These are phyloP conservation scores for Gnatocerus cornutus DNA, from an alignment of 2,888 invertebrate genomes.

Conservation along the genomic window DNA sequence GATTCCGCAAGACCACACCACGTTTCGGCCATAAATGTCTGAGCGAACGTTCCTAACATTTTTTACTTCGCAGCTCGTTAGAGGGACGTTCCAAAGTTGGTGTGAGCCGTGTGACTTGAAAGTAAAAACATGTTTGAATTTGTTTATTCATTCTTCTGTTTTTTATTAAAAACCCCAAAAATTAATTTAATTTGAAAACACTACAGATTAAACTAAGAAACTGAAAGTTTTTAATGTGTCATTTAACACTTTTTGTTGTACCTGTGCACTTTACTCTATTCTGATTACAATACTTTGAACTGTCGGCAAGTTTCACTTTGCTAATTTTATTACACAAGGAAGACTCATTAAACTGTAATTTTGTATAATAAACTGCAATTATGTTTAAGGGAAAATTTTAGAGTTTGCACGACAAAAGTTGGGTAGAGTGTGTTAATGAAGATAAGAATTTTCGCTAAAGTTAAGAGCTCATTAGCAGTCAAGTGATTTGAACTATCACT, in stretches of 20 bases:
- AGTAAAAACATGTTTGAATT: not conserved
- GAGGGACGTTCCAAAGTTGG: slow-evolving; percentile 4
- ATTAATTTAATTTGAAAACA: too few species aligned
- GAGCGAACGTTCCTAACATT: slow-evolving; percentile 1
- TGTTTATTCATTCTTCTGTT: not conserved
- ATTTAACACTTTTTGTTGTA: too few species aligned
- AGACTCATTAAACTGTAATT: slow-evolving; percentile 4
- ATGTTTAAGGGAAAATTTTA: not conserved
- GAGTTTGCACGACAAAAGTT: not conserved
- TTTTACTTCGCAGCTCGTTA: slow-evolving; percentile 19
- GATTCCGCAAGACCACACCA: slow-evolving; percentile 27
- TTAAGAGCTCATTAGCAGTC: not conserved
- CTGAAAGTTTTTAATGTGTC: too few species aligned
- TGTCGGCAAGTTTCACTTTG: not conserved
- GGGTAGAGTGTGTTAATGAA: not conserved
- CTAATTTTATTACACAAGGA: not conserved
- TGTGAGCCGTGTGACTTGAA: slow-evolving; percentile 1
- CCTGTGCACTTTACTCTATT: not conserved
- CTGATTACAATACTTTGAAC: not conserved
- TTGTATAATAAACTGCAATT: not conserved
- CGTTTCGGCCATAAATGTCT: slow-evolving; percentile 18
- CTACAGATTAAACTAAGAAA: too few species aligned
- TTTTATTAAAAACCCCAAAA: too few species aligned
- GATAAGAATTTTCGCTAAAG: not conserved
- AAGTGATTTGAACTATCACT: too few species aligned